phyloP scores from a whole-genome alignment of 1,140 invertebrate species.

The Linepithema humile region DNA sequence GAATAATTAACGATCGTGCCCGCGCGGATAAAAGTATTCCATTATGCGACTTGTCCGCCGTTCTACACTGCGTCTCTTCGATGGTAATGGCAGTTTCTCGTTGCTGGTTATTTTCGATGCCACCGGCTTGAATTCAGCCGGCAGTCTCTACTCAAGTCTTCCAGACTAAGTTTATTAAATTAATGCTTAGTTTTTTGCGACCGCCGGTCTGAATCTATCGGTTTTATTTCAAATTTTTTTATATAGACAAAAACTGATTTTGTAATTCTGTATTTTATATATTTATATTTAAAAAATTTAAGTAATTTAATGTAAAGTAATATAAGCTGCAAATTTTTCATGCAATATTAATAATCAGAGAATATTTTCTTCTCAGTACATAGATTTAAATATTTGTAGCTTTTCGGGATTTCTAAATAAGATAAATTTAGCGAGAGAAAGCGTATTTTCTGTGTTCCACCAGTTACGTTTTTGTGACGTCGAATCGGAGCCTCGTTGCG shows the following conservation, averaged over 20 bases:
- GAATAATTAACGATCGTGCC: constrained; percentile 76
- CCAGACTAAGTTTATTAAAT: neutral
- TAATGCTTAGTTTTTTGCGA: neutral
- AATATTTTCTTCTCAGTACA: neutral
- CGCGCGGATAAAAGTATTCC: constrained; percentile 79
- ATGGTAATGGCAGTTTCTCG: constrained; percentile 76
- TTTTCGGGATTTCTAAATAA: neutral
- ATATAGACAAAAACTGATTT: neutral
- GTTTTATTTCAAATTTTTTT: neutral
- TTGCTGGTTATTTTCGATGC: constrained; percentile 66
- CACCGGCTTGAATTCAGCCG: constrained; percentile 33
- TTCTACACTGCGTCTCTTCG: constrained; percentile 59
- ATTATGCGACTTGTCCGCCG: constrained; percentile 75
- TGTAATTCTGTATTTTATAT: neutral
- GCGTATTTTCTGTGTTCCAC: neutral
- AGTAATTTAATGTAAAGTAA: too few relatives aligned
- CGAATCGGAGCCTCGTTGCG: neutral
- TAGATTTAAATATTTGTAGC: neutral
- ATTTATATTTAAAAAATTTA: neutral
- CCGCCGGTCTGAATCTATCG: neutral
- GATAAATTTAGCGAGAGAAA: neutral
- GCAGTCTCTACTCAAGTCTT: neutral
- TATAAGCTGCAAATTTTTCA: too few relatives aligned
- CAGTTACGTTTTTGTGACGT: neutral
- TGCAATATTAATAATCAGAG: too few relatives aligned